Base-by-base conservation (phyloP, 2,888 invertebrate species). In the Sturmia bella region DNA sequence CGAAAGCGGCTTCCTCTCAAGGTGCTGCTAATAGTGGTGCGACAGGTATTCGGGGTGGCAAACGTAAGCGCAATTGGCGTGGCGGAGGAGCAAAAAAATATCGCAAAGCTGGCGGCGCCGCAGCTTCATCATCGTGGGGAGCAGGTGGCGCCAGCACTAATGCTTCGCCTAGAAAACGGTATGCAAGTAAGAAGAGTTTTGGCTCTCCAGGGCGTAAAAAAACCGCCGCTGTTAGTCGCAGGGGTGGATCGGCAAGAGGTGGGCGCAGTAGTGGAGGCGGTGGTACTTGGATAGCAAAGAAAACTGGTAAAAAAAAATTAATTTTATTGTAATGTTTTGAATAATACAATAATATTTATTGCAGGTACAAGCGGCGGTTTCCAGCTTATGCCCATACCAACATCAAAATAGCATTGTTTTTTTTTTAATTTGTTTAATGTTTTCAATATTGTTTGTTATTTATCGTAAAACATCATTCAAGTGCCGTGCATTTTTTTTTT, bases 381-480 rank as follows among this genome's bases (percentile, higher is more conserved):
- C 27, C 86, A 89, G 52, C 27, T 90, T 37, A 89, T 90, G 90
- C 90, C 90, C 2, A 54, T 89, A 75, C 90, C 90, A 3, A 85
- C 85, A n/a, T 86, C 88, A 19, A 88, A 86, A 37, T 89, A 88
- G 68, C 12, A 24, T 63, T 74, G n/a, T n/a, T 64, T 39, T 13
- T 45, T 41, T 61, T 66, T 12, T 13, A 37, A n/a, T 12, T 41
- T 39, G 39, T 63, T 73, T 56, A 54, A 39, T 52, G 37, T 76
- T 9, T 45, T 63, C n/a, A 54, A 54, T 56, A 15, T 32, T 41
- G 17, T 72, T 72, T 61, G 19, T 52, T 59, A 37, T n/a, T 57
- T 7, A 43, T 39, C 13, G 48, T 13, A 43, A 61, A 45, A 11
- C 21, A 37, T 48, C 11, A 7, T 21, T 48, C 56, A 13, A 6